Evolutionary conservation across 1,140 invertebrate genomes (phyloP).

Genomic region (Penaeus japonicus): DNA sequence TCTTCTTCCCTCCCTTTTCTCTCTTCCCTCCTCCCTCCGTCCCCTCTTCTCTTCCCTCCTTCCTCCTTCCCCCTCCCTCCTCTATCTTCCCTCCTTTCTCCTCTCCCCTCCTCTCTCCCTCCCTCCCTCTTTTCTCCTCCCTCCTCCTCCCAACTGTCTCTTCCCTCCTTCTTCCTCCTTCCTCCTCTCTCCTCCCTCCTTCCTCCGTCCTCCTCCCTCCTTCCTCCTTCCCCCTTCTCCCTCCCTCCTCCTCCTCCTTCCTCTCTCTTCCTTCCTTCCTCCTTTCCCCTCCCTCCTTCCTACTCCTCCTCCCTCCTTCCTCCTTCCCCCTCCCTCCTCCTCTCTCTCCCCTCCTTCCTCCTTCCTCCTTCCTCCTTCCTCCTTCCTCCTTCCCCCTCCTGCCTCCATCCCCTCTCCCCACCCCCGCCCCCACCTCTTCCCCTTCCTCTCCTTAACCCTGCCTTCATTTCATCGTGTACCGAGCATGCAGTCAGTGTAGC

Average conservation of each 20-base stretch:
- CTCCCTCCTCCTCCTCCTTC: neutral
- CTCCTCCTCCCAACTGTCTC: neutral
- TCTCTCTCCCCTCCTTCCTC: neutral
- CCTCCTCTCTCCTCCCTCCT: neutral
- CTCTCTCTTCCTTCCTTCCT: neutral
- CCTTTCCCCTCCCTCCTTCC: neutral
- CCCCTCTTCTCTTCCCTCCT: neutral
- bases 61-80: neutral
- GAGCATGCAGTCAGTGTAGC: too few species aligned
- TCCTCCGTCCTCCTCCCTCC: neutral
- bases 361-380: neutral
- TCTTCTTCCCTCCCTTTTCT: neutral
- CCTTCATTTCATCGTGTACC: too few species aligned
- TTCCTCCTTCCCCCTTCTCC: neutral
- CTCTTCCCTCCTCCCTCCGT: neutral
- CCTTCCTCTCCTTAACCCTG: neutral
- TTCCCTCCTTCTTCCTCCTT: neutral
- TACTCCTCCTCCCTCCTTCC: neutral
- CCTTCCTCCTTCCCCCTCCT: neutral
- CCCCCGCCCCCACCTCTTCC: neutral
- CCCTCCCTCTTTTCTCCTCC: neutral
- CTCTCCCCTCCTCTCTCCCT: neutral
- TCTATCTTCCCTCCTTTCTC: neutral
- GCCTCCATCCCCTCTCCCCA: neutral
- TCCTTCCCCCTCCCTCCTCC: neutral